These are phyloP conservation scores for Eonycteris spelaea DNA, from an alignment of 2,113 vertebrate species.

Conservation along the genomic window DNA sequence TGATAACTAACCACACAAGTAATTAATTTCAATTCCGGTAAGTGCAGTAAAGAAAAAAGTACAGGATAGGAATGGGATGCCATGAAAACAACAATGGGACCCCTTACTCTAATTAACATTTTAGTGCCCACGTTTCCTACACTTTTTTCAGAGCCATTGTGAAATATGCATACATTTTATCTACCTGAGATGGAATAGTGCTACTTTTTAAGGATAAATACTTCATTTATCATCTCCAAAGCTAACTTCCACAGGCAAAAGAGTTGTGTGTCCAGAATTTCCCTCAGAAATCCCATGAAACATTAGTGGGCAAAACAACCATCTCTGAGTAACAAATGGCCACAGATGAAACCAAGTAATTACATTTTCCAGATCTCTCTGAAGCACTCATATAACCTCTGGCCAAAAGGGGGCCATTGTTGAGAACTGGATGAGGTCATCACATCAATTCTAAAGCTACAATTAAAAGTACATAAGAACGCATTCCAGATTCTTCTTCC, in stretches of 20 bases:
- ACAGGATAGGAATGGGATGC: not conserved
- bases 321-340: not conserved
- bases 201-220: not conserved
- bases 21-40: not conserved
- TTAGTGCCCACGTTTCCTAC: not conserved
- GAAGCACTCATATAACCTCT: not conserved
- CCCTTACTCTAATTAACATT: not conserved
- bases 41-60: not conserved
- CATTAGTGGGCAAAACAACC: not conserved
- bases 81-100: not conserved
- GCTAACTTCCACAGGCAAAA: not conserved
- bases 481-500: not conserved
- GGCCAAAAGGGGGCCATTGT: not conserved
- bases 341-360: not conserved
- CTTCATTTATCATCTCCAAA: constrained; percentile 11
- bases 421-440: not conserved
- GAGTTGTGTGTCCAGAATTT: not conserved
- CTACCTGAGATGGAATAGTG: not conserved
- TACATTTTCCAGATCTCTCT: not conserved
- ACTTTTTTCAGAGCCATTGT: not conserved
- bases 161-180: not conserved
- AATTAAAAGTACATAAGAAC: not conserved
- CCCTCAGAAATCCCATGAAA: constrained; percentile 26
- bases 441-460: not conserved
- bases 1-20: not conserved